phyloP scores from a whole-genome alignment of 2,113 vertebrate genomes.

The Lanius ludovicianus region DNA sequence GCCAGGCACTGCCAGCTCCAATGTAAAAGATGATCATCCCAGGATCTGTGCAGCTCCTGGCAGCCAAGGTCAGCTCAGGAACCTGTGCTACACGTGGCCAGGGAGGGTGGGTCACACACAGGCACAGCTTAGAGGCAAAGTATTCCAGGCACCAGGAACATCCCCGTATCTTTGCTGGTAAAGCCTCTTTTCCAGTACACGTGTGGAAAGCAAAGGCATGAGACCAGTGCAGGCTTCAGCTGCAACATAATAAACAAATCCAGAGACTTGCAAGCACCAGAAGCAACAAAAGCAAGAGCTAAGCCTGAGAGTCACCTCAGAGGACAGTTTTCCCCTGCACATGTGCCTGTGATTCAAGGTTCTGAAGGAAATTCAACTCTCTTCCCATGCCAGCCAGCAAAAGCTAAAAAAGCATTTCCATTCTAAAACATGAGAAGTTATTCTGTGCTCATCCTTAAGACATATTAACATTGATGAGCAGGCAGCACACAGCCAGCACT shows the following conservation, averaged over 20 bases:
- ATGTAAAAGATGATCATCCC: neutral
- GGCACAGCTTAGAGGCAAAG: neutral
- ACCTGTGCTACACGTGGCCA: neutral
- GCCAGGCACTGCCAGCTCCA: neutral
- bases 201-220: neutral
- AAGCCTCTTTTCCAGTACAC: neutral
- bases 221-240: neutral
- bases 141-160: neutral
- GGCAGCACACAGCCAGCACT: neutral
- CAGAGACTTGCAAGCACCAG: neutral
- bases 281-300: neutral
- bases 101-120: neutral
- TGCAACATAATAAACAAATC: neutral
- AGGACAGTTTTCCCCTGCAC: neutral
- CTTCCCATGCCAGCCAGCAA: neutral
- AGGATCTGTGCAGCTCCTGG: neutral
- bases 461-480: neutral
- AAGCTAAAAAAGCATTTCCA: neutral
- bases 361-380: neutral
- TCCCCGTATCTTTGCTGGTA: rapidly evolving
- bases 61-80: neutral
- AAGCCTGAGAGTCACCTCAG: neutral
- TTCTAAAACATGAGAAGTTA: neutral
- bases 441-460: neutral
- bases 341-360: neutral